Evolutionary conservation across 2,113 vertebrate genomes (phyloP).

Genomic region (Psephotus haematonotus): DNA sequence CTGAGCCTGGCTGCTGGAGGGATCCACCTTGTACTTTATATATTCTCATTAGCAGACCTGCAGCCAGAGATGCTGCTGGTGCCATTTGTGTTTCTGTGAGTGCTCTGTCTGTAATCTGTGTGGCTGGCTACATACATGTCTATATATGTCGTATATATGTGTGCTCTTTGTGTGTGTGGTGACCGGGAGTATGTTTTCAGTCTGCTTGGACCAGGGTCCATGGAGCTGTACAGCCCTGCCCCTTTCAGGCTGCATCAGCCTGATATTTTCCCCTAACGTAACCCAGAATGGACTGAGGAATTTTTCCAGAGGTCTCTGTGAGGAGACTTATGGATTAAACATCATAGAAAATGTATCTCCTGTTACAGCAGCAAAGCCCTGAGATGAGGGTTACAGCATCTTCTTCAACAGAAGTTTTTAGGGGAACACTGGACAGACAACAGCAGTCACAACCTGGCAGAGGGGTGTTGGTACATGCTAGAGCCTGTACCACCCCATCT

Average conservation of each 20-base stretch:
- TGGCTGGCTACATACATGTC: rapidly evolving
- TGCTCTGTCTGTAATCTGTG: not conserved
- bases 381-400: not conserved
- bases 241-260: not conserved
- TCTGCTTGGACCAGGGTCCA: not conserved
- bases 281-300: not conserved
- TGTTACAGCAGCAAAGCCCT: not conserved
- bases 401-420: not conserved
- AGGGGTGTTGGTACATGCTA: not conserved
- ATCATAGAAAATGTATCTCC: not conserved
- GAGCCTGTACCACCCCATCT: not conserved
- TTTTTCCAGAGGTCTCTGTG: not conserved
- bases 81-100: not conserved
- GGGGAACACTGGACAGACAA: not conserved
- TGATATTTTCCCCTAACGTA: not conserved
- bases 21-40: not conserved
- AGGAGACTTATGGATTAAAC: not conserved
- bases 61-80: not conserved
- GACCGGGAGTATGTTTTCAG: not conserved
- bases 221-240: not conserved
- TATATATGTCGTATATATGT: rapidly evolving
- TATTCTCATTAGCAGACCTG: not conserved
- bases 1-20: not conserved
- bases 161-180: rapidly evolving
- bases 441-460: not conserved